Percentiles rank a stretch among this genome's conserved stretches.
Conservation (phyloP, 2,888 invertebrate species). For the Onchidella celtica region DNA sequence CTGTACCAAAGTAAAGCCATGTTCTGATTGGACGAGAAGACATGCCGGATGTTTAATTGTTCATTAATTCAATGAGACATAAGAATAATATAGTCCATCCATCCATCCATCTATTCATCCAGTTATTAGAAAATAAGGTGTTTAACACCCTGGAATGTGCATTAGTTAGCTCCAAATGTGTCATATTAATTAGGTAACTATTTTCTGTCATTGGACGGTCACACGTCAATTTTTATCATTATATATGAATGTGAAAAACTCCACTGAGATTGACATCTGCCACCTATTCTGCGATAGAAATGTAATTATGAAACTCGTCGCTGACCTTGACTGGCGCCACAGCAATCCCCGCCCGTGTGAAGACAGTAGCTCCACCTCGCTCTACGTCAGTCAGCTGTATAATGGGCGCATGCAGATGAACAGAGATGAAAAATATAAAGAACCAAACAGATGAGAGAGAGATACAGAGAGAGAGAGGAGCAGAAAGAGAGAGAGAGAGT, state of each 20-base stretch:
- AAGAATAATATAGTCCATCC: not conserved
- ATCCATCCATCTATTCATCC: not conserved
- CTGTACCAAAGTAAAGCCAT: constrained; percentile 74
- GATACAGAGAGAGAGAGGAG: no score
- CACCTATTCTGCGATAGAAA: not conserved
- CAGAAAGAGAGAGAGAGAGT: no score
- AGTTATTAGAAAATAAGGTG: no score
- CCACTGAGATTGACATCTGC: not conserved
- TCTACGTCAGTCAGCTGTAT: constrained; percentile 49
- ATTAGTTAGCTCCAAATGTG: no score
- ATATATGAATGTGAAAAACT: no score
- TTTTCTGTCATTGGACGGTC: no score
- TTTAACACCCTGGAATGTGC: no score
- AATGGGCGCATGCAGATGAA: not conserved
- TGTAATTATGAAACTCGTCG: not conserved
- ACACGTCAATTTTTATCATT: no score
- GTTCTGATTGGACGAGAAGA: no score
- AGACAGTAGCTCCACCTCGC: constrained; percentile 51
- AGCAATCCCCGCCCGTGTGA: constrained; percentile 35
- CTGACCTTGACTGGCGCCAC: constrained; percentile 51
- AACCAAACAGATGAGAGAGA: no score
- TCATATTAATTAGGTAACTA: no score
- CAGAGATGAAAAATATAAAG: no score
- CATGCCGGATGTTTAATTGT: not conserved
- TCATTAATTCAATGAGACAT: not conserved